Percentiles rank a stretch among this genome's conserved stretches.
These are phyloP conservation scores for Rhinichthys osculus DNA, from an alignment of 2,797 vertebrate species.

Conservation along the genomic window DNA sequence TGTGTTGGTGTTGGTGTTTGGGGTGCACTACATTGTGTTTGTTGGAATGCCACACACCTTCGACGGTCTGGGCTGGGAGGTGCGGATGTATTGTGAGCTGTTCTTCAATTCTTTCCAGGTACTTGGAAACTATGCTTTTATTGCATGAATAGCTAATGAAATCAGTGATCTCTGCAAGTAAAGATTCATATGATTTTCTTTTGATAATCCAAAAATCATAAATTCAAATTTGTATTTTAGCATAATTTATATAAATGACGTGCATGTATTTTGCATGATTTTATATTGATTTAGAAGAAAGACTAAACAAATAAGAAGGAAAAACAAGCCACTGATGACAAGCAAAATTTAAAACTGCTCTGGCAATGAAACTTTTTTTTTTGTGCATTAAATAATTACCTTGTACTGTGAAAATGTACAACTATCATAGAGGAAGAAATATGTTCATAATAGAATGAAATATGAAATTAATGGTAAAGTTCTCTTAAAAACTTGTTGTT, in stretches of 20 bases:
- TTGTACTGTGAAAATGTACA: too few species aligned
- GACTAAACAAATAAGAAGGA: background rate
- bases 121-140: background rate
- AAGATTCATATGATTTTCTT: slow-evolving; percentile 5
- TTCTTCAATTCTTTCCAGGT: slow-evolving; percentile 96
- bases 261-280: slow-evolving; percentile 22
- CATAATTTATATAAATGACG: background rate
- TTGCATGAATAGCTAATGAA: slow-evolving; percentile 24
- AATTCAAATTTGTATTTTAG: background rate
- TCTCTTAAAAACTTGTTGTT: background rate
- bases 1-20: slow-evolving; percentile 87
- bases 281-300: background rate
- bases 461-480: background rate
- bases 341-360: background rate
- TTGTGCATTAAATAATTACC: too few species aligned
- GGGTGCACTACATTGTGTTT: slow-evolving; percentile 89
- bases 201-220: slow-evolving; percentile 29
- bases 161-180: slow-evolving; percentile 21
- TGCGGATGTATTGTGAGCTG: slow-evolving; percentile 91
- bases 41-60: slow-evolving; percentile 86
- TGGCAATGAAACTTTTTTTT: background rate
- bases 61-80: slow-evolving; percentile 84
- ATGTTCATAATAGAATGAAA: background rate
- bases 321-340: background rate
- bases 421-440: background rate